phyloP scores from a whole-genome alignment of 2,113 vertebrate species.

The Bos javanicus region DNA sequence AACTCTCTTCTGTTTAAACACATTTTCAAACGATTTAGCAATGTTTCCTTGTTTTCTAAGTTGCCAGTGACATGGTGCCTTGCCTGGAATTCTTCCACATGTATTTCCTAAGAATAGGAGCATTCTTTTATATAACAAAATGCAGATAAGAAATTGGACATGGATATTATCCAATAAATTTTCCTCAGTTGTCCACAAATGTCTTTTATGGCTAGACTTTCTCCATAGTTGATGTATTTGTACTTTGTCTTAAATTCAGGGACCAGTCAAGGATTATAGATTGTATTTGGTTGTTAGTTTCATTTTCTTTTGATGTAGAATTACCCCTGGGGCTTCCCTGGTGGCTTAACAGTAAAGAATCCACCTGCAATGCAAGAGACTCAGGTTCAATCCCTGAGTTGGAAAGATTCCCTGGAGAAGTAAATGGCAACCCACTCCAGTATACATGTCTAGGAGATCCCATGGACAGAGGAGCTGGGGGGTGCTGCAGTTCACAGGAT shows the following conservation, averaged over 20 bases:
- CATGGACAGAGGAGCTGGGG: neutral
- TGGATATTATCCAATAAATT: neutral
- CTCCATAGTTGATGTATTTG: neutral
- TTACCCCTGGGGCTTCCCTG: neutral
- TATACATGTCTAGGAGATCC: neutral
- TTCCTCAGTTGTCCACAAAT: neutral
- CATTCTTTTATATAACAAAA: neutral
- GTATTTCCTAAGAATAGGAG: neutral
- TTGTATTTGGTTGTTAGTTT: conserved; percentile 20
- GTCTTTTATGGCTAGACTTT: neutral
- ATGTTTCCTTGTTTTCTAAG: neutral
- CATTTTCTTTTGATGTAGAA: neutral
- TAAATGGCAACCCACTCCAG: neutral
- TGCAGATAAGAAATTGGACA: neutral
- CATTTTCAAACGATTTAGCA: neutral
- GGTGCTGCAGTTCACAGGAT: neutral
- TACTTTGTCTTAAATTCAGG: neutral
- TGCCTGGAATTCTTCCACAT: neutral
- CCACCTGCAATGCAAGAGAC: neutral
- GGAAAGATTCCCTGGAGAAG: neutral
- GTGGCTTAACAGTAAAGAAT: neutral
- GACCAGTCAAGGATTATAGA: neutral
- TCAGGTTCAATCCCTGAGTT: neutral
- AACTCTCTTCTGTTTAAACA: neutral
- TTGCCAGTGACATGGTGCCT: neutral